Evolutionary conservation across 1,140 invertebrate species (phyloP).

Genomic region (Drosophila malerkotliana): DNA sequence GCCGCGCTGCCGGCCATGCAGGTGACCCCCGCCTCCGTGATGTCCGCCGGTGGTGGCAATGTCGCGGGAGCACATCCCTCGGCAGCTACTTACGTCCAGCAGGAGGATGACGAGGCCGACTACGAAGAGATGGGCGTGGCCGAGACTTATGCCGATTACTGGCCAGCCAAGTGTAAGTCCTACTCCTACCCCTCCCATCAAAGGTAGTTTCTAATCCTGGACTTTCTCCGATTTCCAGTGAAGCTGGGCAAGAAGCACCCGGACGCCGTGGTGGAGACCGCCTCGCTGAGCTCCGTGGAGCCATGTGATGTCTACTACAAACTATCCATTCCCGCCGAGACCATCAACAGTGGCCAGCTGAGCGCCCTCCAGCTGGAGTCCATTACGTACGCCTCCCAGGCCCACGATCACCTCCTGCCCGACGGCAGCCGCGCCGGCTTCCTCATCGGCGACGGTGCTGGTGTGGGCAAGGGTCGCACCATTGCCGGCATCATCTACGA

Average conservation of each 20-base stretch:
- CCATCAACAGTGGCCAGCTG: slow-evolving; percentile 93
- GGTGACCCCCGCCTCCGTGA: not conserved
- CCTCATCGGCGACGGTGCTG: slow-evolving; percentile 98
- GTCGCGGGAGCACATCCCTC: slow-evolving; percentile 34
- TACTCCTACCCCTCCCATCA: not conserved
- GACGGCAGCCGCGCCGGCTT: slow-evolving; percentile 97
- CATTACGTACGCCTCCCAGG: slow-evolving; percentile 97
- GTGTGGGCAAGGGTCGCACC: slow-evolving; percentile 99
- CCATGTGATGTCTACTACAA: slow-evolving; percentile 97
- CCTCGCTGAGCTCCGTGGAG: slow-evolving; percentile 97
- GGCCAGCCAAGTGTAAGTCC: slow-evolving; percentile 94
- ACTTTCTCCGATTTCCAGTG: slow-evolving; percentile 85
- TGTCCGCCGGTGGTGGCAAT: slow-evolving; percentile 20
- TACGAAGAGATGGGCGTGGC: slow-evolving; percentile 98
- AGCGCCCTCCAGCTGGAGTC: slow-evolving; percentile 99
- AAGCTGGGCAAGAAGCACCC: slow-evolving; percentile 98
- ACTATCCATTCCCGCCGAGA: slow-evolving; percentile 92
- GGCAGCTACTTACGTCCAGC: slow-evolving; percentile 56
- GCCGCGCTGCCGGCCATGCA: slow-evolving; percentile 5
- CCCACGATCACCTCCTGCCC: slow-evolving; percentile 96
- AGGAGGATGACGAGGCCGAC: slow-evolving; percentile 94
- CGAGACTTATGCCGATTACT: slow-evolving; percentile 99
- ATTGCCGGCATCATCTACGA: slow-evolving; percentile 99
- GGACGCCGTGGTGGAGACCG: slow-evolving; percentile 99
- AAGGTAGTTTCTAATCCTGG: no score